These are phyloP conservation scores for Isurus oxyrinchus DNA, from an alignment of 2,113 vertebrate genomes.

Conservation along the genomic window DNA sequence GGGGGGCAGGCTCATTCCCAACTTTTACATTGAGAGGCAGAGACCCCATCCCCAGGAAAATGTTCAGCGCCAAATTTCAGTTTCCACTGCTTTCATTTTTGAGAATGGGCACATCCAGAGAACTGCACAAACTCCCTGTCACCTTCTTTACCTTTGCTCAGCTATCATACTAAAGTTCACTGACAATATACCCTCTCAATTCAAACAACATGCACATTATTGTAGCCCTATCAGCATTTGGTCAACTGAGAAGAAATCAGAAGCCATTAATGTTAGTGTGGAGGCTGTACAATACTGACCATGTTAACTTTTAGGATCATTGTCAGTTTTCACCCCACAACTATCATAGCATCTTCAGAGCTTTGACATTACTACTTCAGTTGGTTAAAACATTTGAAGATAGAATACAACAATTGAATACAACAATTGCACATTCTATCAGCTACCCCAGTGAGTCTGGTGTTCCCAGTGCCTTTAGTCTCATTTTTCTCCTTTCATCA, in stretches of 20 bases:
- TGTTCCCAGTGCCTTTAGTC: background rate
- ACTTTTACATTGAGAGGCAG: too few relatives aligned
- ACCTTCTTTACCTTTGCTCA: background rate
- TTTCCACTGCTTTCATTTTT: background rate
- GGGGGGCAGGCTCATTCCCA: too few relatives aligned
- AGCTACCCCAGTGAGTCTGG: background rate
- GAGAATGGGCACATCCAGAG: background rate
- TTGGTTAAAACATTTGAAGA: background rate
- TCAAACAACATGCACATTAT: background rate
- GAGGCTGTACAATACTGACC: background rate
- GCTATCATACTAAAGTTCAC: background rate
- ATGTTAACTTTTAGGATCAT: background rate
- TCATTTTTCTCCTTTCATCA: background rate
- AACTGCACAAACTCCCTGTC: background rate
- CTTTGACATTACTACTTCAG: background rate
- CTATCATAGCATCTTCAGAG: background rate
- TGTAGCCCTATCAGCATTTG: background rate
- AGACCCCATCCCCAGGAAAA: background rate
- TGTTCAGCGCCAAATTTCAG: background rate
- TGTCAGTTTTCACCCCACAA: background rate
- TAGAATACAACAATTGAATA: background rate
- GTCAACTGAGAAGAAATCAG: background rate
- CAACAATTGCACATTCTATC: background rate
- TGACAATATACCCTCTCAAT: background rate
- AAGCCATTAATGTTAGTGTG: background rate